Evolutionary conservation across 1,140 invertebrate genomes (phyloP), one percentile per base, ranked within the genome.

Genomic region (Papilio polyxenes): DNA sequence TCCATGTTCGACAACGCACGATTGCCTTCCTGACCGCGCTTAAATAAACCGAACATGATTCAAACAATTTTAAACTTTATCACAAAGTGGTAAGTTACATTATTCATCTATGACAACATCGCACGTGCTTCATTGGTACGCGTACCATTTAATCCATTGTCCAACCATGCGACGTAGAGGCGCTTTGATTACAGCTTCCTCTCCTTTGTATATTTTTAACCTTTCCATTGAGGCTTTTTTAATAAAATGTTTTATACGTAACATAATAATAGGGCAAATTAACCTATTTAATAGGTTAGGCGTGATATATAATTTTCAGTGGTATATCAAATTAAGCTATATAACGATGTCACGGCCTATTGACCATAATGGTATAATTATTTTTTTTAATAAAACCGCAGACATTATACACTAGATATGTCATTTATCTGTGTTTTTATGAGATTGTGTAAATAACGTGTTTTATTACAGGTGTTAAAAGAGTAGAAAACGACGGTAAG

Each of bases 121-220:
- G 80, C 86, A 89, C 87, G 85, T 89, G 85, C 82, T 83, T 84
- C 81, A 85, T 80, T 80, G 83, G 82, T 83, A 81, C 82, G 83
- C 86, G 83, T 84, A 81, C 87, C 86, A 88, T 91, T 88, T 91
- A 90, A 90, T 90, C 88, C 88, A 92, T 92, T 92, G 91, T 90
- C 91, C 88, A 88, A 87, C 88, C 90, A 90, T 89, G 84, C 87
- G 84, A 87, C 86, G 81, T 91, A 90, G 87, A 90, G 89, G 85
- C 88, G 89, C 92, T 90, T 90, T 94, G 88, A 94, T 92, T 90
- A 89, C 87, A 87, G 88, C 89, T 92, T 93, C 91, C 91, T 90
- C 88, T 85, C 88, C 88, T 90, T 89, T 92, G 91, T 91, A 89
- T 91, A 92, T 90, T 91, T 91, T 88, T 91, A 92, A 92, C 90